Base-by-base conservation (phyloP, 2,797 vertebrate species). In the Dromococcyx pavoninus region DNA sequence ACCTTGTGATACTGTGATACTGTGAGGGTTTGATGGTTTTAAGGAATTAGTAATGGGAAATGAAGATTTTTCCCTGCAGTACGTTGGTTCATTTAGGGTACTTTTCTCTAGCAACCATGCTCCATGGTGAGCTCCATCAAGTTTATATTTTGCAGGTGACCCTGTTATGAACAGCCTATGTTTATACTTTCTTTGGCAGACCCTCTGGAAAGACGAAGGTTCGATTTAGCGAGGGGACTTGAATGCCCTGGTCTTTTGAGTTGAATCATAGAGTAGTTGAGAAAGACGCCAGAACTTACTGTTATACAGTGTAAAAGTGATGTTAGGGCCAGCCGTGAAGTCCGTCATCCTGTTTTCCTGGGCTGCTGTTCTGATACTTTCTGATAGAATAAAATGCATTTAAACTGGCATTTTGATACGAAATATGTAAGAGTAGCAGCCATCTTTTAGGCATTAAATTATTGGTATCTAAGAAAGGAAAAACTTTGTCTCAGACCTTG, bases 1-100 rank as follows among this genome's bases (percentile, higher is more conserved):
- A n/a, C n/a, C n/a, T n/a, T n/a, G n/a, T n/a, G n/a, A n/a, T n/a
- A n/a, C n/a, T n/a, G n/a, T n/a, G n/a, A n/a, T n/a, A n/a, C n/a
- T n/a, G n/a, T 4, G 19, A 86, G 39, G 43, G 62, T 95, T 89
- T 93, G 66, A 84, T 95, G 58, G 76, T 70, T 90, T 91, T 82
- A 95, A 86, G 41, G 60, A 48, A 84, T 92, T 92, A 91, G 73
- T 81, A 89, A 94, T 74, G 51, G 60, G 66, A 89, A 84, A 84
- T 28, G 18, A 78, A 72, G 65, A 86, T 84, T 77, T 92, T 60
- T 23, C 39, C 41, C 17, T 70, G 48, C n/a, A 35, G 54, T 41
- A 48, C 1, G 0, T 50, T 73, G 32, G 35, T 78, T 95, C 56
- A 79, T 78, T 84, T 66, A 70, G 35, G 46, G 37, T 81, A 43